Evolutionary conservation across 2,888 invertebrate genomes (phyloP), one percentile per base, ranked within the genome.

Genomic region (Hoplodrina ambigua): DNA sequence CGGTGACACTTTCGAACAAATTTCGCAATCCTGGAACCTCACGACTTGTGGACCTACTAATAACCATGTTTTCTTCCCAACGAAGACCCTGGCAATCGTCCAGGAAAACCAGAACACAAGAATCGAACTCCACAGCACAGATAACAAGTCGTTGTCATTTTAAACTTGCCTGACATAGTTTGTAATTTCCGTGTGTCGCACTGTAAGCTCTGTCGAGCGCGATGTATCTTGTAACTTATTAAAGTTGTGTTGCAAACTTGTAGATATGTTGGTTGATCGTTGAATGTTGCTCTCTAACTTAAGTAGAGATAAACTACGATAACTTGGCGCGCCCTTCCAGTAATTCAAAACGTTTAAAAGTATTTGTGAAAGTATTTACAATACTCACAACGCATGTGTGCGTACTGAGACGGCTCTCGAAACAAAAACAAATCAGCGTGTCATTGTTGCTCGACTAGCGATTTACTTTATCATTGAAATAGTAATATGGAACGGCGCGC

Each of bases 181-280:
- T 11, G 61, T 61, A 75, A 75, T 75, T 67, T 75, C 75, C 75
- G 66, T 50, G 53, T 71, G 73, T 70, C 73, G 55, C 19, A 2
- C 49, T 41, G 50, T 72, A 30, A 19, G 57, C 20, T 44, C 11
- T 17, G 25, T 25, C 8, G 49, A 33, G 25, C 50, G 5, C 50
- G 59, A 77, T 58, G 62, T 54, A 71, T 58, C 62, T 70, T 57
- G 53, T 50, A 49, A 49, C 50, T 69, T 73, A 30, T 52, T 41
- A 44, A 77, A 74, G 70, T 73, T 76, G 49, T 55, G 58, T 54
- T 52, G 30, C n/a, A 33, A 33, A 59, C 49, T 59, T 30, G 15
- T n/a, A 41, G 37, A 59, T 25, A 52, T 1, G 19, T 25, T 25
- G 13, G n/a, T 53, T 33, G 15, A 30, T 74, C 37, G 46, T 73